phyloP scores from a whole-genome alignment of 2,113 vertebrate genomes.

The Cheirogaleus medius region DNA sequence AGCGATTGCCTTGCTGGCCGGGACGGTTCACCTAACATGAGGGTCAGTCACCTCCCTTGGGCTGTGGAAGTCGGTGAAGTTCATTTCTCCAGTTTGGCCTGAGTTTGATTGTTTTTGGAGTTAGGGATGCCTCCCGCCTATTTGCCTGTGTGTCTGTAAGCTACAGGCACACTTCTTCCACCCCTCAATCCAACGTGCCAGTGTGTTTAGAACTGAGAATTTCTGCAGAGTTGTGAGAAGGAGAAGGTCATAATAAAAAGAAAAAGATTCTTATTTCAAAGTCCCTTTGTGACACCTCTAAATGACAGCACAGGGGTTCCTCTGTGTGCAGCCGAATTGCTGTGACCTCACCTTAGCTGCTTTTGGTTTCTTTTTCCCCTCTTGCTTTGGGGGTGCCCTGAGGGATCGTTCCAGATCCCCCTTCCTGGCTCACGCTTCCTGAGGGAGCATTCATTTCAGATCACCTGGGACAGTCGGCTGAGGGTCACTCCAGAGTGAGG shows the following conservation, averaged over 20 bases:
- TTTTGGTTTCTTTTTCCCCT: neutral
- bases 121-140: accelerated
- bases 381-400: neutral
- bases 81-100: accelerated
- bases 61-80: neutral
- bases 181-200: accelerated
- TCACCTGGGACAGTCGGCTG: conserved; percentile 47
- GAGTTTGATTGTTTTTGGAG: accelerated
- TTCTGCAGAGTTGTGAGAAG: neutral
- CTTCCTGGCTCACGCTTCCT: conserved; percentile 54
- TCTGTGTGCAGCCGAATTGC: neutral
- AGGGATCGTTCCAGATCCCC: conserved; percentile 20
- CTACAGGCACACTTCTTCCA: accelerated
- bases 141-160: neutral
- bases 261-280: neutral
- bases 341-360: neutral
- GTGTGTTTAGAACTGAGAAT: accelerated
- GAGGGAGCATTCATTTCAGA: neutral
- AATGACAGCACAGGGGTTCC: neutral
- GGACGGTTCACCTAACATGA: accelerated
- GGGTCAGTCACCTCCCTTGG: neutral
- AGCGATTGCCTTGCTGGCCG: neutral
- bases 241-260: neutral
- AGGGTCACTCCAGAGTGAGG: conserved; percentile 42
- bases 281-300: neutral